phyloP scores from a whole-genome alignment of 1,140 invertebrate species.

The Sitobion miscanthi region DNA sequence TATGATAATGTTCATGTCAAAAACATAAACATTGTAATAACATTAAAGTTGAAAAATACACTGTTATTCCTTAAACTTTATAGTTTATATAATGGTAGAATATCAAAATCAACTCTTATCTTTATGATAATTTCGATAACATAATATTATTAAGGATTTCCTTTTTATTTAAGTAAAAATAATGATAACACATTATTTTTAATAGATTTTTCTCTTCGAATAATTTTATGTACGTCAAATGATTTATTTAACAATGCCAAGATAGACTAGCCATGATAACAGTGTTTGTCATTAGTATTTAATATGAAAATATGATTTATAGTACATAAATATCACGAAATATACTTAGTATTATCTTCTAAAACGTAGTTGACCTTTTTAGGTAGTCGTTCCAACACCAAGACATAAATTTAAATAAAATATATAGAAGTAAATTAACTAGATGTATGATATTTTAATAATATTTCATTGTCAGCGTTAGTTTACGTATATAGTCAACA shows the following conservation, averaged over 20 bases:
- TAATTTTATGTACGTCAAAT: background rate
- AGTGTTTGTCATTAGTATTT: background rate
- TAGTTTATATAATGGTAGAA: background rate
- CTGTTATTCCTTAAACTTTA: background rate
- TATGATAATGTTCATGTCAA: background rate
- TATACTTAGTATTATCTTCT: background rate
- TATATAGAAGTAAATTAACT: background rate
- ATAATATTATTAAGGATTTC: background rate
- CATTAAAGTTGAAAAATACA: background rate
- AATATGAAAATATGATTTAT: conserved; percentile 7
- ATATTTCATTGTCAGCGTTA: background rate
- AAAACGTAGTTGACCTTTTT: conserved; percentile 7
- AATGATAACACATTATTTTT: background rate
- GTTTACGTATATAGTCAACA: background rate
- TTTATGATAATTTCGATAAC: background rate
- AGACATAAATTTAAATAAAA: background rate
- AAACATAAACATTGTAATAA: background rate
- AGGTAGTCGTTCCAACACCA: background rate
- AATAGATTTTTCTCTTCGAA: background rate
- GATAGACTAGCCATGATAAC: background rate
- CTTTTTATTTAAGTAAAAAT: background rate
- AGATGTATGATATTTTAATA: background rate
- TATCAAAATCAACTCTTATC: background rate
- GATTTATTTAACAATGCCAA: background rate
- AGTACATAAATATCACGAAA: background rate